These are phyloP conservation scores for Bagarius yarrelli DNA, from an alignment of 2,113 vertebrate species.

Conservation along the genomic window DNA sequence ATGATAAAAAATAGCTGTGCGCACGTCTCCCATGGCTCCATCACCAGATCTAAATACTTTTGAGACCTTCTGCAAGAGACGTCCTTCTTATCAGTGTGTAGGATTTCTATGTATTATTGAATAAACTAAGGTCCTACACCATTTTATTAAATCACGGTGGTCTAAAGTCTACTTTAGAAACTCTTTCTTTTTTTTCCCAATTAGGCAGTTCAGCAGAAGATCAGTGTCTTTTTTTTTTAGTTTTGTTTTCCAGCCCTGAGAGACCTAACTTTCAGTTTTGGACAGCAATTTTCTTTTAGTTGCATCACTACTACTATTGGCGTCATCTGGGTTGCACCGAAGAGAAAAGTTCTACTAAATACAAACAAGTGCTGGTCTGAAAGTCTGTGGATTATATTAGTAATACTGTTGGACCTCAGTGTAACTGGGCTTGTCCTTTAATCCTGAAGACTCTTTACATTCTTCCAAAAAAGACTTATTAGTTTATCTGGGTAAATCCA, in stretches of 20 bases:
- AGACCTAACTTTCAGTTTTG: background rate
- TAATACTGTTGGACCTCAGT: background rate
- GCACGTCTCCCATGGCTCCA: too few relatives aligned
- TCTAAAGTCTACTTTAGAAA: too few relatives aligned
- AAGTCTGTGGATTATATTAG: background rate
- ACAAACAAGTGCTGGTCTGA: background rate
- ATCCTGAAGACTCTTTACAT: background rate
- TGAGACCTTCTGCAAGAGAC: too few relatives aligned
- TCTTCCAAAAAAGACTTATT: background rate
- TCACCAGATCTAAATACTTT: too few relatives aligned
- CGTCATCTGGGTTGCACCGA: background rate
- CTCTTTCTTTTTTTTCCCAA: too few relatives aligned
- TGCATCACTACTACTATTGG: background rate
- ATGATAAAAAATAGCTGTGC: too few relatives aligned
- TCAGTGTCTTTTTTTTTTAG: background rate
- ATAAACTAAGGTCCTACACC: too few relatives aligned
- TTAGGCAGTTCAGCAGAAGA: too few relatives aligned
- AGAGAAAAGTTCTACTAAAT: background rate
- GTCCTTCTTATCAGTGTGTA: too few relatives aligned
- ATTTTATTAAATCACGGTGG: too few relatives aligned
- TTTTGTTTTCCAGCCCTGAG: background rate
- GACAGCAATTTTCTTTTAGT: background rate
- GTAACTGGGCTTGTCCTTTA: background rate
- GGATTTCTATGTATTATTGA: too few relatives aligned
- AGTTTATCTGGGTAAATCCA: background rate